Percentiles rank a stretch among this genome's conserved stretches.
Evolutionary conservation across 2,888 invertebrate species (phyloP).

Genomic region (Pycnomerus fuliginosus): DNA sequence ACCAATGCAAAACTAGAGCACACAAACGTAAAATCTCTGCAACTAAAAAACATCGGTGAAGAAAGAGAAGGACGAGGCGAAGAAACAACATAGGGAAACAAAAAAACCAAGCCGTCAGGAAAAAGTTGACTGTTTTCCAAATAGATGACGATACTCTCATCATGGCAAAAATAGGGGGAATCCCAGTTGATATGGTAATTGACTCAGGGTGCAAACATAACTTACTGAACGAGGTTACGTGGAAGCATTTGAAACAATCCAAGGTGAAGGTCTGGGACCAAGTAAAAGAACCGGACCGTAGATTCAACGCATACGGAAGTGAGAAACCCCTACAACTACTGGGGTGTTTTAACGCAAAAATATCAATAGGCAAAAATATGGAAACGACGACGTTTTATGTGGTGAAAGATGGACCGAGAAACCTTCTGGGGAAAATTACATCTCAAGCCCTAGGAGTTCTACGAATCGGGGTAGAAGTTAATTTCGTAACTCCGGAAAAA

Average conservation of each 20-base stretch:
- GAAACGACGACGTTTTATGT: conserved; percentile 26
- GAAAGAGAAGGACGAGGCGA: too few species aligned
- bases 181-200: conserved; percentile 25
- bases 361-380: conserved; percentile 14
- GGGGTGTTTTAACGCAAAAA: conserved; percentile 29
- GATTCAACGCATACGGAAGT: conserved; percentile 27
- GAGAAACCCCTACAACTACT: conserved; percentile 22
- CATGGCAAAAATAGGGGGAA: conserved; percentile 23
- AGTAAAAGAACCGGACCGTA: conserved; percentile 19
- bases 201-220: conserved; percentile 34
- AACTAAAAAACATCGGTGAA: too few species aligned
- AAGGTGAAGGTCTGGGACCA: conserved; percentile 14
- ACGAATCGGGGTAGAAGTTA: conserved; percentile 22
- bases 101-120: too few species aligned
- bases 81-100: too few species aligned
- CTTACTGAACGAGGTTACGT: conserved; percentile 25
- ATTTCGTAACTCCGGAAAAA: conserved; percentile 5
- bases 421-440: conserved; percentile 29
- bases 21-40: background rate
- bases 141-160: conserved; percentile 14
- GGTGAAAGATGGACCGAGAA: conserved; percentile 20
- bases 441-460: conserved; percentile 26
- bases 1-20: background rate
- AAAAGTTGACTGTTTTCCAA: background rate
- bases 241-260: conserved; percentile 22